Conservation (phyloP, 1,140 invertebrate genomes). For the Phymorhynchus buccinoides region DNA sequence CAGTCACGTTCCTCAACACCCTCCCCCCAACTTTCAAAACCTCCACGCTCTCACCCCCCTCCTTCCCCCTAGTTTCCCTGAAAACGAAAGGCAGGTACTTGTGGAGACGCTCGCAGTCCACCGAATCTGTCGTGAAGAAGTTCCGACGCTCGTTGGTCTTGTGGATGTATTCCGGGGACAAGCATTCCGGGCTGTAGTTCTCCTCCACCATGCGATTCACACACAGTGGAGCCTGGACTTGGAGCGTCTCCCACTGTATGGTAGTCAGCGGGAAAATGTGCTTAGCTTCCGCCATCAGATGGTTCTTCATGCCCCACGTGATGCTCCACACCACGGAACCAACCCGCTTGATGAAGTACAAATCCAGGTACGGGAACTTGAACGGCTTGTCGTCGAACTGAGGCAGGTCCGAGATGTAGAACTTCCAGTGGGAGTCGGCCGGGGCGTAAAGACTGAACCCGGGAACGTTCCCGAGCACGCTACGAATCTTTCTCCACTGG, state of each 20-base stretch:
- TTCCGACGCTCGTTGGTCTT: conserved; percentile 44
- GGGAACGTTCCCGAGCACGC: conserved; percentile 42
- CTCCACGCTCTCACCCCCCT: conserved; percentile 20
- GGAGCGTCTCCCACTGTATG: conserved; percentile 52
- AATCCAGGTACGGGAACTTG: conserved; percentile 65
- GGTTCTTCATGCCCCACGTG: conserved; percentile 49
- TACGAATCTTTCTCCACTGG: conserved; percentile 43
- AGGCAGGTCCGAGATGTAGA: conserved; percentile 48
- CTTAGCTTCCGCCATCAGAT: conserved; percentile 51
- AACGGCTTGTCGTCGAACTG: conserved; percentile 44
- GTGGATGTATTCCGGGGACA: conserved; percentile 50
- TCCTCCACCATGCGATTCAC: conserved; percentile 37
- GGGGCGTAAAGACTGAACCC: conserved; percentile 45
- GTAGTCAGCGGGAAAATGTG: conserved; percentile 57
- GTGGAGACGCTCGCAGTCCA: conserved; percentile 44
- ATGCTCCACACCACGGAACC: conserved; percentile 63
- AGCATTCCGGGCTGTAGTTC: conserved; percentile 50
- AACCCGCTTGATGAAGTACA: conserved; percentile 65
- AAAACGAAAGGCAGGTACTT: conserved; percentile 53
- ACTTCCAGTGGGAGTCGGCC: conserved; percentile 58
- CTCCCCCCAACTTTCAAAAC: conserved; percentile 16
- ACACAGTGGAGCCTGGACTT: conserved; percentile 56
- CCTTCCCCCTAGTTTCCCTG: background rate
- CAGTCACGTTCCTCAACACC: conserved; percentile 10
- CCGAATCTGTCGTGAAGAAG: background rate